Evolutionary conservation across 2,113 vertebrate species (phyloP).

Genomic region (Ceyx melanurus): DNA sequence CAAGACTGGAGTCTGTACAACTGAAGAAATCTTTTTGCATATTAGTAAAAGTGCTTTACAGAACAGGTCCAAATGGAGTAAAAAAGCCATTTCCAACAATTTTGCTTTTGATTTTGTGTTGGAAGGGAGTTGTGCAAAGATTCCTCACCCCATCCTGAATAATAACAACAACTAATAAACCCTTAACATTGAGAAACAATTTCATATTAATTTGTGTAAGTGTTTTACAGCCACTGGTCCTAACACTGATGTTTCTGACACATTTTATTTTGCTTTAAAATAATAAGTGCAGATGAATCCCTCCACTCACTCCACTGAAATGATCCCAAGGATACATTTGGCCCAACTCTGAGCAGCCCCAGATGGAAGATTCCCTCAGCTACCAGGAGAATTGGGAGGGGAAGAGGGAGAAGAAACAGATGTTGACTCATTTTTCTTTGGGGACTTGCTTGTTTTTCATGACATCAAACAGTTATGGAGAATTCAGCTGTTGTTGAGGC

Average conservation of each 20-base stretch:
- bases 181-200: not conserved
- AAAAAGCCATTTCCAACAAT: not conserved
- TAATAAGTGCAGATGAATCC: not conserved
- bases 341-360: not conserved
- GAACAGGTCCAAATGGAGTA: not conserved
- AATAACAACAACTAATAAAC: not conserved
- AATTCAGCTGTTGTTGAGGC: conserved; percentile 16
- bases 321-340: not conserved
- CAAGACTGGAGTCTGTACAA: not conserved
- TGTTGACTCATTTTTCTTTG: conserved; percentile 31
- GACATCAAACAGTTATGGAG: not conserved
- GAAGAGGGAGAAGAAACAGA: not conserved
- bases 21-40: not conserved
- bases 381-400: not conserved
- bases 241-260: not conserved
- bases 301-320: not conserved
- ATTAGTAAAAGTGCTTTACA: not conserved
- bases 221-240: not conserved
- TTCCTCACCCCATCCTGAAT: not conserved
- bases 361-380: not conserved
- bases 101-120: not conserved
- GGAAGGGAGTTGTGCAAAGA: not conserved
- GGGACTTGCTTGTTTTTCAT: conserved; percentile 8
- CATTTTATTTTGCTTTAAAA: not conserved
- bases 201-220: not conserved